phyloP scores from a whole-genome alignment of 2,113 vertebrate genomes.

The Cacatua alba region DNA sequence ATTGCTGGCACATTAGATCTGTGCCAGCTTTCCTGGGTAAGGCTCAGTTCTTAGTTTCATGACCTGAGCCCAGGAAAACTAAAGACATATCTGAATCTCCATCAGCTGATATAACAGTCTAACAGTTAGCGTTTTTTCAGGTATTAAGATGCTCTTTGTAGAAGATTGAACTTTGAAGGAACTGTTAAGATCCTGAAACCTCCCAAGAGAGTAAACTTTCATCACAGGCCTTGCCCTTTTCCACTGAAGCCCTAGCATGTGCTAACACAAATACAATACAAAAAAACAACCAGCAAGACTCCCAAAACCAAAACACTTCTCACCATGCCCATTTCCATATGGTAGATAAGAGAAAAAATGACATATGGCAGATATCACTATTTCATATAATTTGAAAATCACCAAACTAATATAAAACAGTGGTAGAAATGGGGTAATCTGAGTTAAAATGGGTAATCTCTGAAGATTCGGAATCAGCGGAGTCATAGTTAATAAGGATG shows the following conservation, averaged over 20 bases:
- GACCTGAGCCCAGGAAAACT: neutral
- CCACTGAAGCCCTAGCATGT: neutral
- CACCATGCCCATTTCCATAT: neutral
- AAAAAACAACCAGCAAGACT: neutral
- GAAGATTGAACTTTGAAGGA: neutral
- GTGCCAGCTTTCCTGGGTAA: neutral
- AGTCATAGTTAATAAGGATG: neutral
- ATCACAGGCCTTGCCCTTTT: neutral
- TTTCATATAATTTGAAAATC: neutral
- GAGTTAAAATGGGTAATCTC: neutral
- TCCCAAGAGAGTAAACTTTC: neutral
- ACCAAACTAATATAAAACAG: neutral
- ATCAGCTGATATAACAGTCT: neutral
- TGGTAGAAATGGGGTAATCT: neutral
- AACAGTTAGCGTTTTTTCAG: neutral
- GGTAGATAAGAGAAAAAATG: neutral
- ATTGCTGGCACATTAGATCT: neutral
- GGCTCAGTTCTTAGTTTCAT: neutral
- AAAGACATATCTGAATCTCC: neutral
- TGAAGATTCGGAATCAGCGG: neutral
- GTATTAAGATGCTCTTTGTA: neutral
- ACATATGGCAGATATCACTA: neutral
- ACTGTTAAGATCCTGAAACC: neutral
- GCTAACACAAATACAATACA: neutral
- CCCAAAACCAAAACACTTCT: neutral